A percentile compares a stretch with the other conserved stretches of the same genome.
These are phyloP conservation scores for Eidolon dupreanum DNA, from an alignment of 2,797 vertebrate genomes.

Conservation along the genomic window DNA sequence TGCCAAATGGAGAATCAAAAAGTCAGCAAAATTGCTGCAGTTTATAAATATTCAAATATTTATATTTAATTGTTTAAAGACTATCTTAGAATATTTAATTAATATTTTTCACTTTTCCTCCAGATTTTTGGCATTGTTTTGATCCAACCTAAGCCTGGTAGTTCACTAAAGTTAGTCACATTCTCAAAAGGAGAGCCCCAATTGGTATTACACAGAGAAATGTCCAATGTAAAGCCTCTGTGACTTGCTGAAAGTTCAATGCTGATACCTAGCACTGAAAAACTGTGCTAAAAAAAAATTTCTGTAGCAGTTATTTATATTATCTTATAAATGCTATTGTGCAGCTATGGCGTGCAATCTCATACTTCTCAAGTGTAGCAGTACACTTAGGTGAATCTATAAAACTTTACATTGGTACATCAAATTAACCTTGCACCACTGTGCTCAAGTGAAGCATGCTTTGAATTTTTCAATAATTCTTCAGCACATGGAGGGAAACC, in stretches of 20 bases:
- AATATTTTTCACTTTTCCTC: neutral
- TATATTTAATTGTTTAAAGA: neutral
- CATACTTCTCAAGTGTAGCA: conserved; percentile 13
- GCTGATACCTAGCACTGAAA: conserved; percentile 39
- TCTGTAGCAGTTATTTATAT: conserved; percentile 44
- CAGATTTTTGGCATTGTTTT: neutral
- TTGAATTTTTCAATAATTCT: conserved; percentile 67
- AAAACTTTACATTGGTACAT: conserved; percentile 49
- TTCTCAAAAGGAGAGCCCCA: neutral
- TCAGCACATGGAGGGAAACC: conserved; percentile 17
- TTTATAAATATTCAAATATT: neutral
- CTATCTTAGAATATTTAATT: neutral
- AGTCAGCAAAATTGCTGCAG: neutral
- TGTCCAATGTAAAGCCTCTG: neutral
- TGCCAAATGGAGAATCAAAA: neutral
- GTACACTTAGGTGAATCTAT: conserved; percentile 27
- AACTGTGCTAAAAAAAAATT: conserved; percentile 8
- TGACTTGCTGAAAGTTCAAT: conserved; percentile 57
- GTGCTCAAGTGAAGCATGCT: conserved; percentile 30
- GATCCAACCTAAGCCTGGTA: neutral
- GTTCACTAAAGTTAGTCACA: neutral
- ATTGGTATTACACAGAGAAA: conserved; percentile 19
- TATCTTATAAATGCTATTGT: conserved; percentile 52
- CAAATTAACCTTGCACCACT: conserved; percentile 63
- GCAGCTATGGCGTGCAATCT: neutral